phyloP scores from a whole-genome alignment of 2,888 invertebrate species.

The Eustalomyia histrio region DNA sequence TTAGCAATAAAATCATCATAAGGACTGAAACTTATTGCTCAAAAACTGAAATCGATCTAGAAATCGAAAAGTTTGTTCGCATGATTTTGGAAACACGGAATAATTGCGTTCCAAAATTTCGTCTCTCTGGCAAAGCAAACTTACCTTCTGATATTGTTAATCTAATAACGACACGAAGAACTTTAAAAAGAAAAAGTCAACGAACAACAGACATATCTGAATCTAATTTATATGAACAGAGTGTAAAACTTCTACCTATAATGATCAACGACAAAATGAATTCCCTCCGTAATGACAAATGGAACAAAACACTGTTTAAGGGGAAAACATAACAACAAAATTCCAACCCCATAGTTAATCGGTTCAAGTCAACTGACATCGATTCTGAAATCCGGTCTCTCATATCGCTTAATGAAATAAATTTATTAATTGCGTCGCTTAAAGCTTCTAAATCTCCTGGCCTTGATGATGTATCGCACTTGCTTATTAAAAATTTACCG shows the following conservation, averaged over 20 bases:
- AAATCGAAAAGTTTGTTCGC: constrained; percentile 12
- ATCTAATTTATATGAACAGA: constrained; percentile 12
- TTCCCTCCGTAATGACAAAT: constrained; percentile 2
- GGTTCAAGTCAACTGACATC: not conserved
- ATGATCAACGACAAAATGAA: constrained; percentile 18
- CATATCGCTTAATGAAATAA: not conserved
- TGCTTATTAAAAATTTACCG: no score
- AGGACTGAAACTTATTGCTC: not conserved
- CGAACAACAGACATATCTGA: not conserved
- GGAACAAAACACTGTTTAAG: constrained; percentile 10
- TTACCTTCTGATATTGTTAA: constrained; percentile 7
- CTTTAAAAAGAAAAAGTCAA: constrained; percentile 17
- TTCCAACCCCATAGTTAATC: not conserved
- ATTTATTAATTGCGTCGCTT: constrained; percentile 3
- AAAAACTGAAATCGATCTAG: not conserved
- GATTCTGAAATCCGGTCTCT: not conserved
- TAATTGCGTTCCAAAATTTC: no score
- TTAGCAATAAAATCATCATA: no score
- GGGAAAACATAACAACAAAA: constrained; percentile 16
- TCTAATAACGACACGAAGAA: constrained; percentile 21
- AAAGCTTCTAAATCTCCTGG: constrained; percentile 1
- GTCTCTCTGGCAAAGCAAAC: no score
- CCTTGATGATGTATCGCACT: no score
- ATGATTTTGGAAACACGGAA: no score
- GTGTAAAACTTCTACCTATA: constrained; percentile 8